Percentiles rank a stretch among this genome's conserved stretches.
Evolutionary conservation across 2,888 invertebrate species (phyloP).

Genomic region (Anoplius nigerrimus): DNA sequence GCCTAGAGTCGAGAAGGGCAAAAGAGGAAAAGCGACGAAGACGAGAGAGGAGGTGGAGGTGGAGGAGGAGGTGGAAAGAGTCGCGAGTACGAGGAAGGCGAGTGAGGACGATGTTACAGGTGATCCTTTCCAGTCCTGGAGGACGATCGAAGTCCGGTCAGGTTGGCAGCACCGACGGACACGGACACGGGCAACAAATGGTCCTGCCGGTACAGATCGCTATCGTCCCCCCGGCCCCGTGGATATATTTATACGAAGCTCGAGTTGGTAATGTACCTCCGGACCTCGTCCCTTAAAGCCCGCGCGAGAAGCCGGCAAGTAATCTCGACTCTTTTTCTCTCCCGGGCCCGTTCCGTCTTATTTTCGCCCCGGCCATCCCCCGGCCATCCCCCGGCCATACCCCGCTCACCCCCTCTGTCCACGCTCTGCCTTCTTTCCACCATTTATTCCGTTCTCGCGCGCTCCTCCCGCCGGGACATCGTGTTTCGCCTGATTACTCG

Average conservation of each 20-base stretch:
- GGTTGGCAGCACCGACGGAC: slow-evolving; percentile 59
- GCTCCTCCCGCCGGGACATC: slow-evolving; percentile 23
- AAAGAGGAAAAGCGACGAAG: background rate
- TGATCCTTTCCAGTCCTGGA: slow-evolving; percentile 40
- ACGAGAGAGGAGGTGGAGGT: slow-evolving; percentile 12
- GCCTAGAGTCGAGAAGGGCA: background rate
- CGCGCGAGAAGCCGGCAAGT: background rate
- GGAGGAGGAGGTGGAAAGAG: too few relatives aligned
- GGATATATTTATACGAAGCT: slow-evolving; percentile 70
- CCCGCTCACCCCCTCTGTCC: background rate
- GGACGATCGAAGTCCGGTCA: slow-evolving; percentile 45
- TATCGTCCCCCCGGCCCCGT: slow-evolving; percentile 62
- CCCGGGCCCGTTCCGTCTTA: slow-evolving; percentile 10
- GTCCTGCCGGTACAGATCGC: slow-evolving; percentile 68
- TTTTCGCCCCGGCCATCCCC: background rate
- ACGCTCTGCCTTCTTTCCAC: background rate
- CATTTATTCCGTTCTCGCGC: background rate
- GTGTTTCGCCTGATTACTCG: slow-evolving; percentile 36
- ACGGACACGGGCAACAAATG: slow-evolving; percentile 70
- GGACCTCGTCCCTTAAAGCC: slow-evolving; percentile 20
- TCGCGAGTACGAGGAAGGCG: background rate
- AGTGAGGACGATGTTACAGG: slow-evolving; percentile 31
- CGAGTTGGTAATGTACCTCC: slow-evolving; percentile 65
- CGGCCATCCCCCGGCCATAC: too few relatives aligned
- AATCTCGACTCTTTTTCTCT: slow-evolving; percentile 7